Evolutionary conservation across 2,797 vertebrate species (phyloP).

Genomic region (Pangasius krempfi): DNA sequence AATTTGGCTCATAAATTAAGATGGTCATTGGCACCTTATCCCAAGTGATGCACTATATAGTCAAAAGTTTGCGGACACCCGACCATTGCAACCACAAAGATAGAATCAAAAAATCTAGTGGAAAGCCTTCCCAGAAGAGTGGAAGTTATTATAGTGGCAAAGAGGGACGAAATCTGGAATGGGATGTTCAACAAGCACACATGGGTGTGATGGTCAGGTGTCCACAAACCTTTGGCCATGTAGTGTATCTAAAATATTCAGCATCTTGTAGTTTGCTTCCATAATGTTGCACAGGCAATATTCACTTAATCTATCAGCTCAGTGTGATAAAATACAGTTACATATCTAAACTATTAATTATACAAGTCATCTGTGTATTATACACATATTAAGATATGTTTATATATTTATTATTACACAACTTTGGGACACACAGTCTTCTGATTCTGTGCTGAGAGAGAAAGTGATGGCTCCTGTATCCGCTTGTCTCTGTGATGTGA

Average conservation of each 20-base stretch:
- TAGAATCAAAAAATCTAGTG: not conserved
- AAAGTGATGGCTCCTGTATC: not conserved
- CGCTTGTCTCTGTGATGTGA: not conserved
- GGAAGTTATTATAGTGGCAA: not conserved
- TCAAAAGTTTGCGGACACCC: not conserved
- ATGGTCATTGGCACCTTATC: not conserved
- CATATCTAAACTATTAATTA: too few species aligned
- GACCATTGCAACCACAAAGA: not conserved
- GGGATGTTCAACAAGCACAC: not conserved
- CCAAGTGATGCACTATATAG: not conserved
- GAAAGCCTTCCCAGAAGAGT: not conserved
- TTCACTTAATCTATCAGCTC: not conserved
- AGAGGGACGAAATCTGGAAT: not conserved
- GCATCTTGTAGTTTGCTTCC: not conserved
- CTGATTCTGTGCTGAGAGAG: not conserved
- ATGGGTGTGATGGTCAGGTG: not conserved
- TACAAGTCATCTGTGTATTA: not conserved
- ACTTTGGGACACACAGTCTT: not conserved
- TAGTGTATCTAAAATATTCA: not conserved
- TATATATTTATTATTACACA: not conserved
- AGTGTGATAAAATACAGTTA: too few species aligned
- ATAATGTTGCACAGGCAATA: not conserved
- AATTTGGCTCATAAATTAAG: too few species aligned
- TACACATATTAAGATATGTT: not conserved
- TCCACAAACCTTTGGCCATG: not conserved